Base-by-base conservation (phyloP, 2,888 invertebrate species). In the Amphipoea oculea region DNA sequence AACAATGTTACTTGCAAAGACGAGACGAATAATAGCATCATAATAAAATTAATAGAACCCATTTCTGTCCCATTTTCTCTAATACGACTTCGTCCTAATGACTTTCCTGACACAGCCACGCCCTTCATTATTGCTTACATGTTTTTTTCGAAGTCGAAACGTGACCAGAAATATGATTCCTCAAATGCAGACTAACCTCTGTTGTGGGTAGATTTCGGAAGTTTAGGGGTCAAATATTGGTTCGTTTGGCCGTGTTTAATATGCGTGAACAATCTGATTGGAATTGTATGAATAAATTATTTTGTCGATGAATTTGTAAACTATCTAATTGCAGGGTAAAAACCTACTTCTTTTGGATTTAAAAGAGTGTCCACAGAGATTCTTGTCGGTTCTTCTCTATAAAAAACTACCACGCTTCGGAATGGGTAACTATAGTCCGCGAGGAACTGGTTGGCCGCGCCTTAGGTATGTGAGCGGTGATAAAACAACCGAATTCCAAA, bases 161-260 rank as follows among this genome's bases (percentile, higher is more conserved):
- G 84, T 88, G 88, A 84, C 60, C 62, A 23, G 88, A 86, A 86
- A 62, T 84, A 80, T 80, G 70, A 86, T 83, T 66, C 69, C 73
- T 57, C 67, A 73, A 76, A 84, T 74, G 57, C 72, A 69, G 63
- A 79, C n/a, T 66, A 76, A 83, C 65, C 70, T 69, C n/a, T 57
- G 73, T 79, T 84, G 83, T 73, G 79, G 74, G 67, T 74, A 67
- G 62, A 42, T 76, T 72, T 42, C n/a, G n/a, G 7, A 77, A 70
- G 76, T 79, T 81, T 45, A 4, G 45, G 42, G 75, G 69, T 79
- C 71, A 68, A 65, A 36, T 68, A 76, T 82, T 80, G 42, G 77
- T 80, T 75, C 72, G 68, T 65, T 68, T 45, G 68, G n/a, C 20
- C 42, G 51, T 76, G 51, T 78, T 77, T 69, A 77, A 69, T 73